phyloP scores from a whole-genome alignment of 2,888 invertebrate genomes.

The Plebejus melissa region DNA sequence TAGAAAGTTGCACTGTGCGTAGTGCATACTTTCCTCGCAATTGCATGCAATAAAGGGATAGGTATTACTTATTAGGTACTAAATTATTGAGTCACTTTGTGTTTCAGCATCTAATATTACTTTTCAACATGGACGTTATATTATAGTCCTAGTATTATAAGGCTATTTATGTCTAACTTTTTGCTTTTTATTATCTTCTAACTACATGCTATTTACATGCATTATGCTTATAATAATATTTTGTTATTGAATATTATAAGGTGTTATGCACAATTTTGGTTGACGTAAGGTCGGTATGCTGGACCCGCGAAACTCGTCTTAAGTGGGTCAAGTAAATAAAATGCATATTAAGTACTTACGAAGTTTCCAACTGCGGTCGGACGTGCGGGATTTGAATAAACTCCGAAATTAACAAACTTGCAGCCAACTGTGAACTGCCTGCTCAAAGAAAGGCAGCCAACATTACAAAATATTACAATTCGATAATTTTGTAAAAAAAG shows the following conservation, averaged over 20 bases:
- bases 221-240: background rate
- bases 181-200: no score
- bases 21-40: background rate
- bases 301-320: constrained; percentile 2
- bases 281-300: background rate
- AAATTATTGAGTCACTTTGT: background rate
- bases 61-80: background rate
- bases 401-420: background rate
- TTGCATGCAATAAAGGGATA: background rate
- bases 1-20: background rate
- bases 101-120: background rate
- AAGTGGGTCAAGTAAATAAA: constrained; percentile 5
- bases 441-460: background rate
- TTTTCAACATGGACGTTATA: no score
- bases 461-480: background rate
- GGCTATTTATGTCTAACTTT: no score
- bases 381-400: background rate
- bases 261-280: background rate
- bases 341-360: background rate
- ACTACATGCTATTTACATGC: no score
- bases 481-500: background rate
- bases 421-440: background rate
- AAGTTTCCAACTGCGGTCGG: background rate
- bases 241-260: background rate
- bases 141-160: no score